Evolutionary conservation across 2,797 vertebrate species (phyloP), one percentile per base, ranked within the genome.

Genomic region (Thunnus albacares): DNA sequence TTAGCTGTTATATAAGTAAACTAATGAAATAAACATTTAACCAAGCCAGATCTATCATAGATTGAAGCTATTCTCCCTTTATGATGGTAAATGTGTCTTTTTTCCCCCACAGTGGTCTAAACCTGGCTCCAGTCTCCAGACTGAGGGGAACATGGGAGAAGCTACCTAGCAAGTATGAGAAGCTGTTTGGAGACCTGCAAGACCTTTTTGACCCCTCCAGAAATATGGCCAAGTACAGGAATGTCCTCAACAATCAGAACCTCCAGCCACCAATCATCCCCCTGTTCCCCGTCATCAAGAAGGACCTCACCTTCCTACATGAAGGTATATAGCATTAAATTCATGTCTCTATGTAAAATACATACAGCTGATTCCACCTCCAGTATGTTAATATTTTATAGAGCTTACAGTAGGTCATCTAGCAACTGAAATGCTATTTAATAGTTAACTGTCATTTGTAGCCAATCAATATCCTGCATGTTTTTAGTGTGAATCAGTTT

Each of bases 211-310:
- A 99, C 93, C 98, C 98, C 6, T 99, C 98, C 52, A 97, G 98
- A 88, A 99, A 99, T 65, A 99, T 99, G 98, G 98, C 98, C 71
- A 99, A 99, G 93, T 99, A 99, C 85, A 96, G 98, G 77, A 99
- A 99, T 70, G 97, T 99, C 72, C 97, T 99, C 72, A 99, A 99
- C 93, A 99, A 97, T 93, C 98, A 99, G 94, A 99, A 99, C 93
- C 95, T 99, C 0, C 98, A 99, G 77, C 98, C 98, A 0, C 98
- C 98, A 10, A 97, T 99, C 87, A 99, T 99, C 81, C 98, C 98
- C 1, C 91, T 99, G 45, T 99, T 99, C 90, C 98, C 98, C 2
- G 98, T 99, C 89, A 99, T 99, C 91, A 99, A 99, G 95, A 99
- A 99, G 92, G 98, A 99, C 90, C 97, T 99, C 78, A 99, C 98